phyloP scores from a whole-genome alignment of 1,140 invertebrate genomes.

The Papilio polyxenes region DNA sequence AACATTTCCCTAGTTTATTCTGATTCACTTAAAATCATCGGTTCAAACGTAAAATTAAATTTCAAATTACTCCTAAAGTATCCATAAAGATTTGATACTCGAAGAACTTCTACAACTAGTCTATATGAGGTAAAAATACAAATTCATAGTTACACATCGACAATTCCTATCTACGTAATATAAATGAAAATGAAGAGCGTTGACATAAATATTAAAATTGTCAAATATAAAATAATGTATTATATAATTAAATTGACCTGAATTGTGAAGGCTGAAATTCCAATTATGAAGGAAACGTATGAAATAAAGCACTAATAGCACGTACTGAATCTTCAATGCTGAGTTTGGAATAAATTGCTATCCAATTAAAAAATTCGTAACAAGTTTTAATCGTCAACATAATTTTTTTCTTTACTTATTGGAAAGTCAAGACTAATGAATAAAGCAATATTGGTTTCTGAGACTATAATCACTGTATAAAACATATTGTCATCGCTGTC shows the following conservation, averaged over 20 bases:
- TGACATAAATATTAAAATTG: not conserved
- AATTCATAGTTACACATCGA: too few relatives aligned
- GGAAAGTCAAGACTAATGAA: not conserved
- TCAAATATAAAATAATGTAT: not conserved
- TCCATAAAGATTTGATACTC: too few relatives aligned
- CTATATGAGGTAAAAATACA: too few relatives aligned
- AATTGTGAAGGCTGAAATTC: not conserved
- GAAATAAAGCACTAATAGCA: not conserved
- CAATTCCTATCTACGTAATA: too few relatives aligned
- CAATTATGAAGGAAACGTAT: conserved; percentile 3
- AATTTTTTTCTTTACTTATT: not conserved
- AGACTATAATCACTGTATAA: too few relatives aligned
- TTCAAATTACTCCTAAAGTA: too few relatives aligned
- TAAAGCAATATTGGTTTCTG: too few relatives aligned
- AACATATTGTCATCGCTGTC: too few relatives aligned
- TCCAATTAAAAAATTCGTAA: not conserved
- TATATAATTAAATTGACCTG: not conserved
- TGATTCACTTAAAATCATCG: not conserved
- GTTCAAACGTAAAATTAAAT: too few relatives aligned
- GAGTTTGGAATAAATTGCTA: not conserved
- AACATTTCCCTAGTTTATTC: not conserved
- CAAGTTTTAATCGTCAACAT: not conserved
- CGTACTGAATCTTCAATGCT: not conserved
- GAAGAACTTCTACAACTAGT: too few relatives aligned
- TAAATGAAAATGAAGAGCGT: too few relatives aligned